These are phyloP conservation scores for Isurus oxyrinchus DNA, from an alignment of 2,113 vertebrate genomes.

Conservation along the genomic window DNA sequence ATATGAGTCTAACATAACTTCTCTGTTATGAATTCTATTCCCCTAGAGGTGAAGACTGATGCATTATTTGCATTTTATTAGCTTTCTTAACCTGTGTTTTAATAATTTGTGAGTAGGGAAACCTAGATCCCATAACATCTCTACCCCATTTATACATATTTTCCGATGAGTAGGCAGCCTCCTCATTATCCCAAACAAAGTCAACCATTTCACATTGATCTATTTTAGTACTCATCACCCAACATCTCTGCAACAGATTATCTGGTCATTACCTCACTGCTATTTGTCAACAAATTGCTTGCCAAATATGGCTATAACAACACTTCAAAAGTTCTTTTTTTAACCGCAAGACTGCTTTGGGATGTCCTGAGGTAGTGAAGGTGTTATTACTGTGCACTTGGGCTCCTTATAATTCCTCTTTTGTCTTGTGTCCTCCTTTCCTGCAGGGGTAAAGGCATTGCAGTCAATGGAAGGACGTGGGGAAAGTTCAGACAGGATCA, in stretches of 20 bases:
- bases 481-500: neutral
- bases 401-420: neutral
- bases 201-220: neutral
- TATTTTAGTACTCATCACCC: neutral
- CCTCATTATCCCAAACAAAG: neutral
- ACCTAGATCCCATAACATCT: neutral
- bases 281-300: neutral
- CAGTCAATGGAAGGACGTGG: neutral
- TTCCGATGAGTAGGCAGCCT: neutral
- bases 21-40: neutral
- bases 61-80: neutral
- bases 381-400: neutral
- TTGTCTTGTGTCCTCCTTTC: neutral
- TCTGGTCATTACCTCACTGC: neutral
- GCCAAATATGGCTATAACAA: neutral
- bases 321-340: neutral
- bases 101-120: neutral
- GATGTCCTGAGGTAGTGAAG: neutral
- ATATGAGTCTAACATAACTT: neutral
- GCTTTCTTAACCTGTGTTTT: neutral
- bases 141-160: neutral
- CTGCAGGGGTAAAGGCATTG: constrained; percentile 20
- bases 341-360: neutral
- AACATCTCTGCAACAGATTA: neutral
- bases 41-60: neutral